phyloP scores from a whole-genome alignment of 2,888 invertebrate species.

The Polydrusus tereticollis region DNA sequence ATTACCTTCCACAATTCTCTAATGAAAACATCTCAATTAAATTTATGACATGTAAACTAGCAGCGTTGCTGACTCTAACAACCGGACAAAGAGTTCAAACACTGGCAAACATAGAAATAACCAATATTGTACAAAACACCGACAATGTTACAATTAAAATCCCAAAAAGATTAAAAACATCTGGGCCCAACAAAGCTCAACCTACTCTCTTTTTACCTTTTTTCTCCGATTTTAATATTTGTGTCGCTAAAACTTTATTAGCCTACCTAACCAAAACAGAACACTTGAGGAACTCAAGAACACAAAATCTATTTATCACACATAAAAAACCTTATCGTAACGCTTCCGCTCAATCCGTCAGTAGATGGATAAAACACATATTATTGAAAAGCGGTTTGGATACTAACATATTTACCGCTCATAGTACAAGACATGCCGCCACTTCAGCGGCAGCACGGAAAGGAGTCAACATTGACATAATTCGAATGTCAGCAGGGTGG shows the following conservation, averaged over 20 bases:
- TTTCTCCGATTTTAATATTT: background rate
- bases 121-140: background rate
- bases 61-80: slow-evolving; percentile 24
- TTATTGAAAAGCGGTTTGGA: too few species aligned
- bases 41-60: slow-evolving; percentile 20
- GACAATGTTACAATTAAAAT: slow-evolving; percentile 13
- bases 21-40: background rate
- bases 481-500: too few species aligned
- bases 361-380: too few species aligned
- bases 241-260: background rate
- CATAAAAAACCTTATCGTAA: too few species aligned
- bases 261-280: too few species aligned
- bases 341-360: too few species aligned
- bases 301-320: background rate
- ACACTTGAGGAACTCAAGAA: too few species aligned
- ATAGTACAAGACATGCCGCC: too few species aligned
- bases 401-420: too few species aligned
- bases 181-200: background rate
- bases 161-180: too few species aligned
- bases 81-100: slow-evolving; percentile 43
- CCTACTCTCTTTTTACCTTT: background rate
- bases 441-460: slow-evolving; percentile 25
- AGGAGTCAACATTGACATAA: too few species aligned
- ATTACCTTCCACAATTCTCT: too few species aligned
- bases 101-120: slow-evolving; percentile 21